Base-by-base conservation (phyloP, 2,113 vertebrate species). In the Peromyscus leucopus region DNA sequence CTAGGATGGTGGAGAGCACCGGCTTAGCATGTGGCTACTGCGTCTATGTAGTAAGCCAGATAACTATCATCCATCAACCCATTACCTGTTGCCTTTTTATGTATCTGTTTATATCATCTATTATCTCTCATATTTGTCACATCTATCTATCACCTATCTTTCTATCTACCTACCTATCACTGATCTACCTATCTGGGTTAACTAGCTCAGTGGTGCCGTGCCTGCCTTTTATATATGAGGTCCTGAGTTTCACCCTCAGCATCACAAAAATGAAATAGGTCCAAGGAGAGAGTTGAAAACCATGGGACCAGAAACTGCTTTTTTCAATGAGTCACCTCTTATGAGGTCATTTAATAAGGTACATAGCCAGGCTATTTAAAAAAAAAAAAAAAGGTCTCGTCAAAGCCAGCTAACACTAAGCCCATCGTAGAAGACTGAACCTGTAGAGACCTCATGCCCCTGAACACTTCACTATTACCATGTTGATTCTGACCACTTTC, bases 371-470 rank as follows among this genome's bases (percentile, higher is more conserved):
- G 36, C 21, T 31, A 36, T 26, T 31, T 21, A 21, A 46, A 21
- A 33, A n/a, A n/a, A n/a, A n/a, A 42, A 28, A 21, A 33, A 24
- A 55, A 36, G 10, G 55, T 82, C 51, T n/a, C 26, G 7, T 2
- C 15, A 28, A 87, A 28, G 42, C 11, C 42, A 46, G 12, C 8
- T 7, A 31, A 72, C 9, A 42, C 7, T 0, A 55, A 3, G 12
- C 31, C 75, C 1, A 1, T 26, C 1, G 0, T 0, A 39, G 24
- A 48, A 19, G 13, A 33, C 2, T 1, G 0, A 1, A 10, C 1
- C 6, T 24, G 51, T 10, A 3, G 12, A 2, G 36, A 7, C 67
- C 31, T 10, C 3, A 0, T 3, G 3, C 15, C 1, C 15, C 24
- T 16, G 24, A 16, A n/a, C 2, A 6, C 7, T 74, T n/a, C 19